Percentiles rank a stretch among this genome's conserved stretches.
These are phyloP conservation scores for Alosa alosa DNA, from an alignment of 2,113 vertebrate genomes.

Conservation along the genomic window DNA sequence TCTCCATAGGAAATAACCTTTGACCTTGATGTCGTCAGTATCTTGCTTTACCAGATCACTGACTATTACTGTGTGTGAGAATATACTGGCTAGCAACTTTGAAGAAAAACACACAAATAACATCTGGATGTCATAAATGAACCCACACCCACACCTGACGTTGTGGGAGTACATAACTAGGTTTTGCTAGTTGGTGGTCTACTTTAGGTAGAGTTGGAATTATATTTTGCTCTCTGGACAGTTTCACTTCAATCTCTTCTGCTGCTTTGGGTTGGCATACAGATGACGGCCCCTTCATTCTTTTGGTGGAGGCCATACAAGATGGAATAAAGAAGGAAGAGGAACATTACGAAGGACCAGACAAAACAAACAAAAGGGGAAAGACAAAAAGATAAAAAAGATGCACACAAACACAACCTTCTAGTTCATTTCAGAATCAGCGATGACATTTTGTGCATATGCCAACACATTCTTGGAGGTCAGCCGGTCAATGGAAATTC, in stretches of 20 bases:
- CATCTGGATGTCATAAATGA: no score
- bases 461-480: conserved; percentile 8
- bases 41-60: neutral
- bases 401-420: neutral
- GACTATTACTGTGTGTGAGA: no score
- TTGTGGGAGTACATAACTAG: no score
- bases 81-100: no score
- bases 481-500: conserved; percentile 14
- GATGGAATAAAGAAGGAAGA: neutral
- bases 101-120: no score
- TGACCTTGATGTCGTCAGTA: neutral
- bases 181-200: no score
- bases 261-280: neutral
- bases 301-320: neutral
- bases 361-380: neutral
- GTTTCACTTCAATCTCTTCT: neutral
- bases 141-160: no score
- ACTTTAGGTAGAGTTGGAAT: no score
- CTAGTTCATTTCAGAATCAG: conserved; percentile 11
- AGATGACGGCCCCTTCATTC: neutral
- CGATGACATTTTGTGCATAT: conserved; percentile 13
- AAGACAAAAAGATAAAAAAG: neutral
- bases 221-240: neutral
- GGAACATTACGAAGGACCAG: neutral
- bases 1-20: neutral